These are phyloP conservation scores for Harpalus rubripes DNA, from an alignment of 2,888 invertebrate species.

Conservation along the genomic window DNA sequence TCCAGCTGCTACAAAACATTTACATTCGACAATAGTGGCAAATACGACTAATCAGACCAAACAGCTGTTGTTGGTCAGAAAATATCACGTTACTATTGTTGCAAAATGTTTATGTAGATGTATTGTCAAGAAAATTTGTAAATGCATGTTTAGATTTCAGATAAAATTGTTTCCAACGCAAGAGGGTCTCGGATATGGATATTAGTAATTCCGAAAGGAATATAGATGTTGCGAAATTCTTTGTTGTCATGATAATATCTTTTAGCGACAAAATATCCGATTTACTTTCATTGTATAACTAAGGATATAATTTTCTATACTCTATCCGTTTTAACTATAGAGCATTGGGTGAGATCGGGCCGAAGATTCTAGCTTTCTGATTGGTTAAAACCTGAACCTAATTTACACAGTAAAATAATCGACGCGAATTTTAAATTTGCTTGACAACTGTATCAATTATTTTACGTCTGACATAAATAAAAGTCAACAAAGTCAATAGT, in stretches of 20 bases:
- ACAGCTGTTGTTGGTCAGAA: conserved; percentile 38
- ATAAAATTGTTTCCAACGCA: conserved; percentile 13
- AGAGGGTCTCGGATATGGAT: conserved; percentile 27
- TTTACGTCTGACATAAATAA: too few species aligned
- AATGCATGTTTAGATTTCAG: conserved; percentile 10
- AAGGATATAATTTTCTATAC: too few species aligned
- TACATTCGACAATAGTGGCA: conserved; percentile 19
- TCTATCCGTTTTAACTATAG: too few species aligned
- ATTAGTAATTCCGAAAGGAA: conserved; percentile 10
- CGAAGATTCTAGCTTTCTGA: too few species aligned
- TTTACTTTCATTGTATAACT: too few species aligned
- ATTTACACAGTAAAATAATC: too few species aligned
- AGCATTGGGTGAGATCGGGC: too few species aligned
- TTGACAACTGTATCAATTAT: too few species aligned
- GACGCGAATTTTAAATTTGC: too few species aligned
- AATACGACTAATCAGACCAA: conserved; percentile 24
- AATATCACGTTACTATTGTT: conserved; percentile 43
- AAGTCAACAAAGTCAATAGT: too few species aligned
- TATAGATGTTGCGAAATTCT: conserved; percentile 18
- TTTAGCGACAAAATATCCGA: too few species aligned
- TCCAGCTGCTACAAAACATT: conserved; percentile 20
- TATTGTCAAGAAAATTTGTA: conserved; percentile 35
- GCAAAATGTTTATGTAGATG: conserved; percentile 7
- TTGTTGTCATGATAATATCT: neutral
- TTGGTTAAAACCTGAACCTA: too few species aligned